These are phyloP conservation scores for Pristiophorus japonicus DNA, from an alignment of 2,113 vertebrate species.

Conservation along the genomic window DNA sequence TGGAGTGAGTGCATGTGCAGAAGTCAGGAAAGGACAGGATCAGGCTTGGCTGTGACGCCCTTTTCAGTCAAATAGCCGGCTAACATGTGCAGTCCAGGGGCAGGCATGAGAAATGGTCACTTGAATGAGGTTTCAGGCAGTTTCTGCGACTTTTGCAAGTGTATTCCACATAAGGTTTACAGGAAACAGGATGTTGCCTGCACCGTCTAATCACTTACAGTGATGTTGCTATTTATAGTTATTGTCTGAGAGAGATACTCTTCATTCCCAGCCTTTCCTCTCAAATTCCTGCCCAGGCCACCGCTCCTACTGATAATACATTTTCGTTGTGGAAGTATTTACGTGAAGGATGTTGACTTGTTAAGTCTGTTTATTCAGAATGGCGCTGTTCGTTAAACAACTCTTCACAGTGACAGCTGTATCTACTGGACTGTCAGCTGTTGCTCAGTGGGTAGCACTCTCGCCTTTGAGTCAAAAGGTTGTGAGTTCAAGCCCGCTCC, in stretches of 20 bases:
- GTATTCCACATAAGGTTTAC: accelerated
- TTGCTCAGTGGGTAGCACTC: no score
- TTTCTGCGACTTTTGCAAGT: neutral
- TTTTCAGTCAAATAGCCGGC: neutral
- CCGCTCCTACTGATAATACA: neutral
- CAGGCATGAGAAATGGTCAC: neutral
- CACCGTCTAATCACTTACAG: neutral
- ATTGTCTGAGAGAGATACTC: neutral
- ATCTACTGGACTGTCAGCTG: no score
- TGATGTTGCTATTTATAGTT: neutral
- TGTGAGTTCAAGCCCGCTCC: no score
- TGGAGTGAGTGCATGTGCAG: neutral
- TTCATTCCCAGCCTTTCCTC: neutral
- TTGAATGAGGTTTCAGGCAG: neutral
- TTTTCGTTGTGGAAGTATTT: neutral
- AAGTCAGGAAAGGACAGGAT: no score
- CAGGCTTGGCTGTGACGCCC: neutral
- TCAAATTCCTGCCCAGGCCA: neutral
- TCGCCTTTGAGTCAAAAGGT: no score
- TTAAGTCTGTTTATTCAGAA: neutral
- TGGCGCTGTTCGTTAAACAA: neutral
- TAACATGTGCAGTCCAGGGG: no score
- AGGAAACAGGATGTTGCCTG: neutral
- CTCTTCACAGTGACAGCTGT: neutral
- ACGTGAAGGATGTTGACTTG: neutral